Base-by-base conservation (phyloP, 2,888 invertebrate species). In the Cremastinae sp. region DNA sequence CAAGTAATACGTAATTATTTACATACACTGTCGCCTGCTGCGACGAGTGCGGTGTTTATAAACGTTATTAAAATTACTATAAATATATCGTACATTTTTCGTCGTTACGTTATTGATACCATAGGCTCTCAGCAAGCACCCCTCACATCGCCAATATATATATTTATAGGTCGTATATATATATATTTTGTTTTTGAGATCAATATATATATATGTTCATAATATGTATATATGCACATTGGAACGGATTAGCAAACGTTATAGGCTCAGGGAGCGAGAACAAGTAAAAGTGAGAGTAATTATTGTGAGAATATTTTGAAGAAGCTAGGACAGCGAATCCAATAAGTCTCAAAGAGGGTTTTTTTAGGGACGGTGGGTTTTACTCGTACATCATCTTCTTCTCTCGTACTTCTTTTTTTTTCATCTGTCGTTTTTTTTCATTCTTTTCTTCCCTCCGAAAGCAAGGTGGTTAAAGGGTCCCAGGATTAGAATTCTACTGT, bases 21-120 rank as follows among this genome's bases (percentile, higher is more conserved):
- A 88, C 87, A 88, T 84, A 82, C 84, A 86, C 85, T 76, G 80
- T 78, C 72, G 78, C 66, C 75, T 81, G 82, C 79, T 79, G 75
- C 79, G 78, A 79, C 80, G 51, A 79, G 82, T 83, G 81, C 82
- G 83, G 83, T 81, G 84, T 83, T 89, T 89, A 88, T 88, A 89
- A 88, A 89, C 86, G 86, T 88, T 89, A 88, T 88, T 89, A 88
- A 89, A 89, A 88, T 88, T 87, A 88, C 85, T 87, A 87, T 87
- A 88, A 88, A 89, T 89, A 87, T 88, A 88, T 89, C 85, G 84
- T 88, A 88, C 87, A 88, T 84, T 86, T 28, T 78, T 80, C 78
- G 82, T 80, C 81, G 81, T 83, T 79, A 82, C 75, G 75, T 82
- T 80, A 83, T 83, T 83, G 78, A 83, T 85, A 81, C 80, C 80